phyloP scores from a whole-genome alignment of 37 sponge, comb jelly and placozoan species.

The Eunapius fragilis region DNA sequence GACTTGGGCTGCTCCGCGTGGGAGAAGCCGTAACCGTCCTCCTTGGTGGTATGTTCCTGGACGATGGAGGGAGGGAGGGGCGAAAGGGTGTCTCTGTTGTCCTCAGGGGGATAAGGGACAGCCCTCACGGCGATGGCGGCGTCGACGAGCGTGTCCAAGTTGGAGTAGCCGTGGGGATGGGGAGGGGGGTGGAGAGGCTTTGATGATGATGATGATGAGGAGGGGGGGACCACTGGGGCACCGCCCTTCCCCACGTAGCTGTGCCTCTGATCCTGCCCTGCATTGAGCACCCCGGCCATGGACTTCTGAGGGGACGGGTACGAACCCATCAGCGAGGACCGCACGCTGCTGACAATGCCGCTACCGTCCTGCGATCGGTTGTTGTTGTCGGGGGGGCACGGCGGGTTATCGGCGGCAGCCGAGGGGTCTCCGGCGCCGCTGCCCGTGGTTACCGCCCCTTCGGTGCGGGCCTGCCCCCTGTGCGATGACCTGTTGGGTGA shows the following conservation, averaged over 20 bases:
- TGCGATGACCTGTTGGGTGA: neutral
- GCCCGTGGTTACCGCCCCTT: neutral
- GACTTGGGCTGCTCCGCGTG: neutral
- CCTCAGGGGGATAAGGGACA: neutral
- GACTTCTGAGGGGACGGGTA: slow-evolving; percentile 1
- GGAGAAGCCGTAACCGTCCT: neutral
- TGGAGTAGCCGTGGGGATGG: neutral
- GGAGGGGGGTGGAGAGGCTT: too few relatives aligned
- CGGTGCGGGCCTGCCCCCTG: neutral
- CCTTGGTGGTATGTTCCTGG: neutral
- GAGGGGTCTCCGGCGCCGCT: neutral
- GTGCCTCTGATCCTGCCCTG: slow-evolving; percentile 54
- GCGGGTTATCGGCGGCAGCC: neutral
- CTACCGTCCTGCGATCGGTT: neutral
- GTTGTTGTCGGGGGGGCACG: neutral
- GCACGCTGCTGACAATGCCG: neutral
- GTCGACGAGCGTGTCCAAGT: neutral
- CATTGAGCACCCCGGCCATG: slow-evolving; percentile 5
- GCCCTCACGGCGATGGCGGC: neutral
- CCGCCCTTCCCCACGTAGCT: slow-evolving; percentile 21
- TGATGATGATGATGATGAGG: too few relatives aligned
- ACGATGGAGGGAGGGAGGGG: neutral
- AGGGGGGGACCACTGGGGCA: neutral
- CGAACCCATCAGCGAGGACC: slow-evolving; percentile 28
- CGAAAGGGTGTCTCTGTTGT: neutral